Percentiles rank a stretch among this genome's conserved stretches.
These are phyloP conservation scores for Aythya baeri DNA, from an alignment of 2,113 vertebrate species.

Conservation along the genomic window DNA sequence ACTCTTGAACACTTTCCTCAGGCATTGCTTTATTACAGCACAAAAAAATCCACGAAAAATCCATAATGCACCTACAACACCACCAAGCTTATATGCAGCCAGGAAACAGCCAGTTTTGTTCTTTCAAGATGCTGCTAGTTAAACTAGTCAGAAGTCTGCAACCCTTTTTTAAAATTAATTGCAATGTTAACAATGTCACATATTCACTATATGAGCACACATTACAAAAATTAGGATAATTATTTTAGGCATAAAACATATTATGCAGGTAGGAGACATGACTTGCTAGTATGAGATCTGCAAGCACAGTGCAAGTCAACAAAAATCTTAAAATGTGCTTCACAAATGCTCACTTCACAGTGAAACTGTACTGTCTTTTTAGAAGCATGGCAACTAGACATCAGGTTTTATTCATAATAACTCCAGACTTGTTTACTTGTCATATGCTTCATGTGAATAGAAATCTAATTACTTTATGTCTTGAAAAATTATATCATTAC, in stretches of 20 bases:
- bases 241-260: constrained; percentile 28
- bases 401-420: constrained; percentile 51
- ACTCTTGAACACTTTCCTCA: neutral
- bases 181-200: neutral
- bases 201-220: neutral
- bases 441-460: constrained; percentile 52
- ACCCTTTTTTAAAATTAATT: neutral
- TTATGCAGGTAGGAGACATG: neutral
- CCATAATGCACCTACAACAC: neutral
- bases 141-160: neutral
- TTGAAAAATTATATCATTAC: constrained; percentile 71
- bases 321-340: neutral
- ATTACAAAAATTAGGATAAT: neutral
- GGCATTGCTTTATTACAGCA: neutral
- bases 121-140: neutral
- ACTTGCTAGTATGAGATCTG: neutral
- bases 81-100: neutral
- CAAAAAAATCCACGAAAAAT: neutral
- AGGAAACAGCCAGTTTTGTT: neutral
- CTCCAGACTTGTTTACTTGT: constrained; percentile 50
- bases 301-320: neutral
- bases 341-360: constrained; percentile 28
- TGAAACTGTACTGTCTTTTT: constrained; percentile 40
- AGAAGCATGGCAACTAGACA: constrained; percentile 53
- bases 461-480: constrained; percentile 73